phyloP scores from a whole-genome alignment of 2,113 vertebrate species.

The Narcine bancroftii region DNA sequence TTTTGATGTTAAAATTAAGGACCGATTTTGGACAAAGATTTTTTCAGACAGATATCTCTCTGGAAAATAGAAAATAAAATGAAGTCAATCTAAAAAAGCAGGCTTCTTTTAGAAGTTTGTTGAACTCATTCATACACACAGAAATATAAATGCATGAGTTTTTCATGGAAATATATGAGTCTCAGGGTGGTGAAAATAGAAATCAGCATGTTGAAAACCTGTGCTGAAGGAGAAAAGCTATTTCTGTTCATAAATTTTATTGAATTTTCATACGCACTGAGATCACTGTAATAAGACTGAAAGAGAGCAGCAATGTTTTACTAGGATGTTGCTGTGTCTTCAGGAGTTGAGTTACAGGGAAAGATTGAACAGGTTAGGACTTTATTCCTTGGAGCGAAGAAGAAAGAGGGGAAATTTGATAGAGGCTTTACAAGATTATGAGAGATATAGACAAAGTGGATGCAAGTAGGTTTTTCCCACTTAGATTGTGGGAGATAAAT shows the following conservation, averaged over 20 bases:
- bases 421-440: too few relatives aligned
- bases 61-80: background rate
- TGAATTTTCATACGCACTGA: background rate
- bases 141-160: background rate
- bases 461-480: too few relatives aligned
- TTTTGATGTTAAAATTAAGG: background rate
- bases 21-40: background rate
- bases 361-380: too few relatives aligned
- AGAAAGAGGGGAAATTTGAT: too few relatives aligned
- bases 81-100: background rate
- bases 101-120: background rate
- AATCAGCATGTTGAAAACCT: background rate
- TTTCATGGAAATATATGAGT: too few relatives aligned
- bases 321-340: too few relatives aligned
- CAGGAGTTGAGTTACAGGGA: too few relatives aligned
- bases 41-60: background rate
- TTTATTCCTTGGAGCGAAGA: too few relatives aligned
- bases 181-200: background rate
- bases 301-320: too few relatives aligned
- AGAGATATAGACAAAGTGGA: too few relatives aligned
- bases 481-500: too few relatives aligned
- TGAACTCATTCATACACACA: background rate
- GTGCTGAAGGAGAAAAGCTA: background rate
- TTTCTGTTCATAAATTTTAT: background rate
- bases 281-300: too few relatives aligned